phyloP scores from a whole-genome alignment of 2,888 invertebrate genomes.

The Pilophorus perplexus region DNA sequence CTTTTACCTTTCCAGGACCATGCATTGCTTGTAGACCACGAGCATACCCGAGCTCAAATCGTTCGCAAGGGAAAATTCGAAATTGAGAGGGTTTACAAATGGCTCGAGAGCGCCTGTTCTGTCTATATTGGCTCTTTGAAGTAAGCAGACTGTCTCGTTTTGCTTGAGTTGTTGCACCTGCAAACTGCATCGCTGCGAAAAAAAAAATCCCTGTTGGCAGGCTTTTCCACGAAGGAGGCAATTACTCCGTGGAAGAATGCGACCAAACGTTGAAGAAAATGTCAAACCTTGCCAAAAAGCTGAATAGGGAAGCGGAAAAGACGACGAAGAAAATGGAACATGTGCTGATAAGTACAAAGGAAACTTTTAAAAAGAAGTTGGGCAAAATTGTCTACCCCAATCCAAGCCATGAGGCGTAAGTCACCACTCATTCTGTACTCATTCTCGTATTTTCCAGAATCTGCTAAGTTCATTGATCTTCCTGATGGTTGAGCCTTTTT shows the following conservation, averaged over 20 bases:
- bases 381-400: slow-evolving; percentile 10
- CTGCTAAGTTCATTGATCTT: background rate
- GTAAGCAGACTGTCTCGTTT: background rate
- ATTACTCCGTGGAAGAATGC: slow-evolving; percentile 27
- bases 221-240: slow-evolving; percentile 30
- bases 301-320: background rate
- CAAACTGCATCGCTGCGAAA: no score
- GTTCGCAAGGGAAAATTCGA: background rate
- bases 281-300: background rate
- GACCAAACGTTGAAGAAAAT: background rate
- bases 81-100: slow-evolving; percentile 14
- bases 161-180: background rate
- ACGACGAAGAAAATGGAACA: slow-evolving; percentile 14
- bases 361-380: slow-evolving; percentile 14
- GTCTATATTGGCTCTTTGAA: slow-evolving; percentile 1
- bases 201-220: no score
- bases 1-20: slow-evolving; percentile 6
- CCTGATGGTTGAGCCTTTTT: no score
- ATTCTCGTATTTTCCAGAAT: background rate
- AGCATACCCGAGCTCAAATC: background rate
- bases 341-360: background rate
- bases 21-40: background rate
- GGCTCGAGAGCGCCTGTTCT: background rate
- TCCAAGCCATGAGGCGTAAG: slow-evolving; percentile 22
- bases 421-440: background rate